Percentiles rank a stretch among this genome's conserved stretches.
These are phyloP conservation scores for Channa striata DNA, from an alignment of 2,797 vertebrate genomes.

Conservation along the genomic window DNA sequence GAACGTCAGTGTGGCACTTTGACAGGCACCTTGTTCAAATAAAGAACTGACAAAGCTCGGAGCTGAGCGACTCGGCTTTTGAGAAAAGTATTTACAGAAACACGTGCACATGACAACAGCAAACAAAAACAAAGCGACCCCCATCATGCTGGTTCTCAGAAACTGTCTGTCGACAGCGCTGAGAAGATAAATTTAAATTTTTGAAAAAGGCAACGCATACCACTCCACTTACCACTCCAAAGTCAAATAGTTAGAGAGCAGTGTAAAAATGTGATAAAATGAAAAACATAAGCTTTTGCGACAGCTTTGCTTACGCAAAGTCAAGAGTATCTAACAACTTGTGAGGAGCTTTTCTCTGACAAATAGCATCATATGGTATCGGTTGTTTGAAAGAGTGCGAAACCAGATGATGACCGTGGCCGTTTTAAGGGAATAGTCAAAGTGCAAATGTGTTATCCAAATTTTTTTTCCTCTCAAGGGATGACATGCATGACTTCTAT, in stretches of 20 bases:
- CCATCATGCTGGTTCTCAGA: conserved; percentile 39
- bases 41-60: conserved; percentile 69
- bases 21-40: conserved; percentile 83
- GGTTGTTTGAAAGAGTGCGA: conserved; percentile 56
- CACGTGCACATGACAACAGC: conserved; percentile 72
- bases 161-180: conserved; percentile 59
- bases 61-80: conserved; percentile 47
- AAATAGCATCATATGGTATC: conserved; percentile 61
- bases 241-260: conserved; percentile 53
- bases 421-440: conserved; percentile 50
- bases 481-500: conserved; percentile 15
- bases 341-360: conserved; percentile 55
- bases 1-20: conserved; percentile 69
- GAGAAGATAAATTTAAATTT: conserved; percentile 51
- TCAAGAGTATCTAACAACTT: conserved; percentile 41
- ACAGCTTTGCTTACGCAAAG: conserved; percentile 40
- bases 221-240: conserved; percentile 35
- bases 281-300: conserved; percentile 57
- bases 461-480: conserved; percentile 19
- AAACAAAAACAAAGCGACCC: conserved; percentile 70
- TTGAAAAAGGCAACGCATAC: conserved; percentile 32
- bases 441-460: conserved; percentile 32
- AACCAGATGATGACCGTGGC: conserved; percentile 59
- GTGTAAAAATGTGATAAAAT: conserved; percentile 63
- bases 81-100: conserved; percentile 69